phyloP scores from a whole-genome alignment of 2,113 vertebrate species.

The Lasiurus cinereus region DNA sequence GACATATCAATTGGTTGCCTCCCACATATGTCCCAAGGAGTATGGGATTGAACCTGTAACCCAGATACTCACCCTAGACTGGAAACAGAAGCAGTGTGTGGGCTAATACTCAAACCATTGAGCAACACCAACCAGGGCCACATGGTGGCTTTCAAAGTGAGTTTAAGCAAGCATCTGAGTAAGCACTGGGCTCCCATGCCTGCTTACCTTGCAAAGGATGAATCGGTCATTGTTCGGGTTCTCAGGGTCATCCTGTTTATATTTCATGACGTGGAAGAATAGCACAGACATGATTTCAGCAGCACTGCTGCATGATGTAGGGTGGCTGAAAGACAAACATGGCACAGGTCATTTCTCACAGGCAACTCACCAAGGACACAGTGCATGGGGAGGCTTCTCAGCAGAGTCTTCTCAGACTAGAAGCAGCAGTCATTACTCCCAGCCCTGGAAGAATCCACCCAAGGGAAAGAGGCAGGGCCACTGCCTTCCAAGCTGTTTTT shows the following conservation, averaged over 20 bases:
- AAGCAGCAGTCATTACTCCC: neutral
- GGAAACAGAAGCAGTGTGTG: too few relatives aligned
- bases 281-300: constrained; percentile 93
- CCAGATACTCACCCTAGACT: neutral
- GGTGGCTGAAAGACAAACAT: constrained; percentile 89
- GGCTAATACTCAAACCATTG: neutral
- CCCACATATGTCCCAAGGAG: neutral
- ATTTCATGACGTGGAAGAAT: constrained; percentile 93
- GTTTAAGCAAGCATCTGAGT: neutral
- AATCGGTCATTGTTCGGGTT: constrained; percentile 91
- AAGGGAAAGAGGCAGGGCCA: neutral
- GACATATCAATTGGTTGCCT: neutral
- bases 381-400: neutral
- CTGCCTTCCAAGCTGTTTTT: neutral
- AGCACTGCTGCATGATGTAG: constrained; percentile 91
- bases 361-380: neutral
- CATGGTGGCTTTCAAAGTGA: neutral
- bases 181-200: neutral
- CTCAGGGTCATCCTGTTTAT: constrained; percentile 89
- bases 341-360: constrained; percentile 40
- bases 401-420: neutral
- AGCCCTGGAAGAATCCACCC: neutral
- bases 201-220: constrained; percentile 92
- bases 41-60: neutral
- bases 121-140: neutral